These are phyloP conservation scores for Catalaphyllia jardinei DNA, from an alignment of 64 coral and sea anemone genomes.

Conservation along the genomic window DNA sequence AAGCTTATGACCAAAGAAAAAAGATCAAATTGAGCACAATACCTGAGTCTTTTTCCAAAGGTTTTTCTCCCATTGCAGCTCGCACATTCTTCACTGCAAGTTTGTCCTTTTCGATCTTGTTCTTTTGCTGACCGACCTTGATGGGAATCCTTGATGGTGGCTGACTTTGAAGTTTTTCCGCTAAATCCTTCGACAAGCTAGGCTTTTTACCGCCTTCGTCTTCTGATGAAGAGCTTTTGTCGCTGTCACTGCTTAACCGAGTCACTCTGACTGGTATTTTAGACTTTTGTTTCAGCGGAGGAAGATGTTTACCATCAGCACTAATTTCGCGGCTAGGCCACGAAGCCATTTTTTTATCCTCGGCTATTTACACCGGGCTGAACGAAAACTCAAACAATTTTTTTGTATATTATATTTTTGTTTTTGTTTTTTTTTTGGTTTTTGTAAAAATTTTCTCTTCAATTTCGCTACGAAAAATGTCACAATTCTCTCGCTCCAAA, in stretches of 20 bases:
- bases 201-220: neutral
- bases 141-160: neutral
- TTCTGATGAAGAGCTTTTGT: conserved; percentile 5
- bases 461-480: neutral
- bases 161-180: neutral
- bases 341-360: neutral
- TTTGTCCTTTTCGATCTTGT: neutral
- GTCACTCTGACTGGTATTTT: neutral
- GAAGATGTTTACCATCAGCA: neutral
- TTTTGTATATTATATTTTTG: neutral
- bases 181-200: neutral
- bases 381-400: neutral
- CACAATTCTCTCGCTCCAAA: neutral
- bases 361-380: neutral
- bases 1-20: neutral
- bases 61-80: neutral
- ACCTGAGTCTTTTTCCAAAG: neutral
- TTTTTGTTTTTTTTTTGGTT: neutral
- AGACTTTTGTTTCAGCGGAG: neutral
- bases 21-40: neutral
- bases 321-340: neutral
- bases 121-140: neutral
- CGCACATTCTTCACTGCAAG: neutral
- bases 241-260: neutral
- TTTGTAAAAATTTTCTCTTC: neutral